These are phyloP conservation scores for Eira barbara DNA, from an alignment of 2,113 vertebrate genomes.

Conservation along the genomic window DNA sequence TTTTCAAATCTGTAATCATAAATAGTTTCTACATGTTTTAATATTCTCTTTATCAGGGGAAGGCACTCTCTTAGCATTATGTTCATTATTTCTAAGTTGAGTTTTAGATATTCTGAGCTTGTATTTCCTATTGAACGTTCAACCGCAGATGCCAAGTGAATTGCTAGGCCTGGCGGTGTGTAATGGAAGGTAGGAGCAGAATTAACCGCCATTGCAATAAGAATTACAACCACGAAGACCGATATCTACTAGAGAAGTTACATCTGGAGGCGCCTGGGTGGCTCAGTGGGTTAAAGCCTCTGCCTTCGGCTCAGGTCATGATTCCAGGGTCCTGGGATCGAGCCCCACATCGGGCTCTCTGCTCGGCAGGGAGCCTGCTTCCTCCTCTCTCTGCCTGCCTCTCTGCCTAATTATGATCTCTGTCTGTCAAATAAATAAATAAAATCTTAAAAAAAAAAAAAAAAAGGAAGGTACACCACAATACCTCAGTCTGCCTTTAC, in stretches of 20 bases:
- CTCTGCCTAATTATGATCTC: no score
- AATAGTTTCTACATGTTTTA: slow-evolving; percentile 4
- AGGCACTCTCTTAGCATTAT: not conserved
- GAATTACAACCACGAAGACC: not conserved
- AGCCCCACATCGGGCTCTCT: no score
- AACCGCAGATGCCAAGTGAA: not conserved
- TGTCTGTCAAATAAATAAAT: no score
- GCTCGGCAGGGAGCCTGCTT: no score
- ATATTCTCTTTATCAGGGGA: not conserved
- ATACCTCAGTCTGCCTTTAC: not conserved
- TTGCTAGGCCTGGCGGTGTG: not conserved
- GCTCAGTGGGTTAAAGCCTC: no score
- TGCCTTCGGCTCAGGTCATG: no score
- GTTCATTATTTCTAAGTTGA: not conserved
- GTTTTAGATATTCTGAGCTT: not conserved
- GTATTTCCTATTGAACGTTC: not conserved
- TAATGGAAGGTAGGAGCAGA: not conserved
- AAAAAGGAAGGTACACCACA: not conserved
- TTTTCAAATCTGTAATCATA: not conserved
- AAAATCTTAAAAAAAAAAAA: no score
- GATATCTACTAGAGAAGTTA: not conserved
- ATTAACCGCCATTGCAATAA: not conserved
- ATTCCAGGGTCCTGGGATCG: no score
- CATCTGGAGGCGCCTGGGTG: not conserved
- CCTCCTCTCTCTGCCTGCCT: no score